phyloP scores from a whole-genome alignment of 2,113 vertebrate species.

The Odontophorus gujanensis region DNA sequence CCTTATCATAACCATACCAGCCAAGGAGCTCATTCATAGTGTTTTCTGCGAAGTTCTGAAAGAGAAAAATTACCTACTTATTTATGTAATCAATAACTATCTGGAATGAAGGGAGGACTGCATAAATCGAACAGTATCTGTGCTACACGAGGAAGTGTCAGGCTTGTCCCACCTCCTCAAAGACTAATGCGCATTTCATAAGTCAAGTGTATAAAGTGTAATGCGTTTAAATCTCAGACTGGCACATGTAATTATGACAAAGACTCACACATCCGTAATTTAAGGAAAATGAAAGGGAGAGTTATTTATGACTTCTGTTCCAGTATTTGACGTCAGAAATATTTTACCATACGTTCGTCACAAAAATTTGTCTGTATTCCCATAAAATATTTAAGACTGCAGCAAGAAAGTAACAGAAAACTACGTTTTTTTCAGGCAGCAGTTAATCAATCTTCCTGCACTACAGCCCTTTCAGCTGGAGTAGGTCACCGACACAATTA shows the following conservation, averaged over 20 bases:
- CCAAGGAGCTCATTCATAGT: conserved; percentile 99
- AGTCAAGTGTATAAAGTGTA: conserved; percentile 72
- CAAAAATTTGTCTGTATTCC: conserved; percentile 48
- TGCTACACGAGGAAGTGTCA: conserved; percentile 46
- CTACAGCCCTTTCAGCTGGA: conserved; percentile 64
- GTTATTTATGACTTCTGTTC: conserved; percentile 70
- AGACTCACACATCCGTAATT: conserved; percentile 69
- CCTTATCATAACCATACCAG: conserved; percentile 99
- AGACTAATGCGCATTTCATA: conserved; percentile 72
- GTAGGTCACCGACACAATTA: conserved; percentile 64
- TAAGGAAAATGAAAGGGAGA: conserved; percentile 75
- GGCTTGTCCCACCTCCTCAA: conserved; percentile 60
- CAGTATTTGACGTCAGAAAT: conserved; percentile 60
- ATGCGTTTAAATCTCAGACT: conserved; percentile 74
- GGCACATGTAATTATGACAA: conserved; percentile 72
- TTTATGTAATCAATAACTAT: conserved; percentile 80
- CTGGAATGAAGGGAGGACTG: conserved; percentile 68
- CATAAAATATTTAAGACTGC: conserved; percentile 64
- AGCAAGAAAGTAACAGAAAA: conserved; percentile 65
- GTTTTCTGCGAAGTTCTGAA: conserved; percentile 98
- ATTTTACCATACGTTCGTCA: conserved; percentile 64
- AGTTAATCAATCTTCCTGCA: conserved; percentile 57
- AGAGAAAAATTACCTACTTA: conserved; percentile 80
- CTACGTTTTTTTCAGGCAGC: conserved; percentile 38
- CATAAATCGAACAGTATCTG: conserved; percentile 75